Percentiles rank a stretch among this genome's conserved stretches.
These are phyloP conservation scores for Diplodus sargus DNA, from an alignment of 2,797 vertebrate species.

Conservation along the genomic window DNA sequence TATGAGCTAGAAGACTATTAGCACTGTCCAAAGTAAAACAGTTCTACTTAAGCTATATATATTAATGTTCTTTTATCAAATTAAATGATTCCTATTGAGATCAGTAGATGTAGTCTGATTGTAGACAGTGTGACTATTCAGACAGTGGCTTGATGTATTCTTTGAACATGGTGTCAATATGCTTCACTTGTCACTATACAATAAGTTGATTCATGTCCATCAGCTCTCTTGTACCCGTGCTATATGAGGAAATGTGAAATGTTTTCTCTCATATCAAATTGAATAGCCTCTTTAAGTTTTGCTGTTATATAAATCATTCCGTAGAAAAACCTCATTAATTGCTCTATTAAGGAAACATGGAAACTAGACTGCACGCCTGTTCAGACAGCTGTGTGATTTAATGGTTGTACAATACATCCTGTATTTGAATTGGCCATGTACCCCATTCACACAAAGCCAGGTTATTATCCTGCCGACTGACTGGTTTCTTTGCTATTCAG, in stretches of 20 bases:
- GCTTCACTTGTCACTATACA: neutral
- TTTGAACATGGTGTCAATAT: constrained; percentile 10
- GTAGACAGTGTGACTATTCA: neutral
- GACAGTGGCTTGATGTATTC: neutral
- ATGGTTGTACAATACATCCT: constrained; percentile 72
- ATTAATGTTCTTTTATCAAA: neutral
- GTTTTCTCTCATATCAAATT: constrained; percentile 43
- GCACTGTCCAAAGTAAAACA: neutral
- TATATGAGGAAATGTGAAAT: neutral
- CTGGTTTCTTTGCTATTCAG: constrained; percentile 73
- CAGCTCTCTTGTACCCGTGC: constrained; percentile 3
- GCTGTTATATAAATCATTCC: constrained; percentile 67
- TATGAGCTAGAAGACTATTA: neutral
- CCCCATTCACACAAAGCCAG: constrained; percentile 76
- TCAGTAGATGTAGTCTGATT: neutral
- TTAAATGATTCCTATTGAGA: neutral
- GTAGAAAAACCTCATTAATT: constrained; percentile 72
- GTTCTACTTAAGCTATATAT: neutral
- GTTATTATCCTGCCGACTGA: constrained; percentile 76
- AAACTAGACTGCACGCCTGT: constrained; percentile 65
- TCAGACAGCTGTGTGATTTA: constrained; percentile 74
- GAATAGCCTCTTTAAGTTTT: constrained; percentile 61
- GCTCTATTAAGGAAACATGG: constrained; percentile 68
- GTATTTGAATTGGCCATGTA: constrained; percentile 82
- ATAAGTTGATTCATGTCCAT: constrained; percentile 12